A percentile compares a stretch with the other conserved stretches of the same genome.
phyloP scores from a whole-genome alignment of 2,113 vertebrate species.

The Muntiacus muntjak region DNA sequence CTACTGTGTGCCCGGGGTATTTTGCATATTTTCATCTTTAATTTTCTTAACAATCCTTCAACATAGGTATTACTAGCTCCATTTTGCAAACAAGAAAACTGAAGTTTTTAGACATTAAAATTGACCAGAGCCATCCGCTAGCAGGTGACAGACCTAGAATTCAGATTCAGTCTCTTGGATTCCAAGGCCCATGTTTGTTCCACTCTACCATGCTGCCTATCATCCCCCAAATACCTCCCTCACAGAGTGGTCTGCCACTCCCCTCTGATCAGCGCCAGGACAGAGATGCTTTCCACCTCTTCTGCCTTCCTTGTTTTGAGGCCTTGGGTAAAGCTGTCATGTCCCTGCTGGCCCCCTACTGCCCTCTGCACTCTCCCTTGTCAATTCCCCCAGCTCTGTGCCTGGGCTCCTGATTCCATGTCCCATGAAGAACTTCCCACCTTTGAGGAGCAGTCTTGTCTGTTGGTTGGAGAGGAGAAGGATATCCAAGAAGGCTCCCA shows the following conservation, averaged over 20 bases:
- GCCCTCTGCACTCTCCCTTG: not conserved
- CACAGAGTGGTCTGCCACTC: too few relatives aligned
- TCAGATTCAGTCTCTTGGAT: not conserved
- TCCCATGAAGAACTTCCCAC: not conserved
- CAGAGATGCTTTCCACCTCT: not conserved
- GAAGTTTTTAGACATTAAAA: not conserved
- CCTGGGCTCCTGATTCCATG: not conserved
- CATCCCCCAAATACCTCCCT: not conserved
- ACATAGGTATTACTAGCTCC: not conserved
- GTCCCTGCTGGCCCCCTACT: not conserved
- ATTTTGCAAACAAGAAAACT: conserved; percentile 1
- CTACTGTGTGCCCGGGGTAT: not conserved
- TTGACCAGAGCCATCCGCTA: not conserved
- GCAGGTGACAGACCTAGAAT: not conserved
- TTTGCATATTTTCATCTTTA: not conserved
- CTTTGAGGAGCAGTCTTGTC: not conserved
- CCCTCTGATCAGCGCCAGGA: not conserved
- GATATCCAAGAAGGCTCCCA: not conserved
- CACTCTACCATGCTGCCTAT: not conserved
- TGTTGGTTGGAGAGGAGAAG: not conserved
- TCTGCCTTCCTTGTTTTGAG: not conserved
- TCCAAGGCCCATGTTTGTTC: not conserved
- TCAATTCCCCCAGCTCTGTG: not conserved
- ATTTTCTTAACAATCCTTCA: conserved; percentile 4
- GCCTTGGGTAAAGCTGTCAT: not conserved